phyloP scores from a whole-genome alignment of 2,888 invertebrate species.

The Autographa pulchrina region DNA sequence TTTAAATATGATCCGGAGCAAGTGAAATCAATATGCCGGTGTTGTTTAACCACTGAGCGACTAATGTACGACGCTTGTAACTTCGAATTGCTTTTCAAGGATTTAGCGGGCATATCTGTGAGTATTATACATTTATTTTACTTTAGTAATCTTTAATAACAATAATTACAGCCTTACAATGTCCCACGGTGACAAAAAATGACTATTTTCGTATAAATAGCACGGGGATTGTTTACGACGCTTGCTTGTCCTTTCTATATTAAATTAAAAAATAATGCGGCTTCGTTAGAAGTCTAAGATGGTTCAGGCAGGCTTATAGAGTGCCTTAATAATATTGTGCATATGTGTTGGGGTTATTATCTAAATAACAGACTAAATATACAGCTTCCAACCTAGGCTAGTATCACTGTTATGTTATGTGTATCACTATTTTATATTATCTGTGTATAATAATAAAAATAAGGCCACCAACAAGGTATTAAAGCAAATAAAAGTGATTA shows the following conservation, averaged over 20 bases:
- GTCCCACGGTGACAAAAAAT: background rate
- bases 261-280: no score
- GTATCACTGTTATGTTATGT: no score
- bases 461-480: no score
- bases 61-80: constrained; percentile 63
- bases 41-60: constrained; percentile 76
- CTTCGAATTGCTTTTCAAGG: constrained; percentile 66
- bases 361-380: no score
- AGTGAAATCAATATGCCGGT: constrained; percentile 73
- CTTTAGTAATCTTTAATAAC: background rate
- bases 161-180: background rate
- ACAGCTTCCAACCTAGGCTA: no score
- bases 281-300: no score
- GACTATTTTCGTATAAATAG: background rate
- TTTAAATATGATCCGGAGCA: constrained; percentile 63
- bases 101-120: constrained; percentile 77
- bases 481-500: no score
- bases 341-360: no score
- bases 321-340: no score
- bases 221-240: background rate
- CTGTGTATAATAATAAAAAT: no score
- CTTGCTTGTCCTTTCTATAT: background rate
- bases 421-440: no score
- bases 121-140: constrained; percentile 59
- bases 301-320: no score